Evolutionary conservation across 2,888 invertebrate genomes (phyloP), one percentile per base, ranked within the genome.

Genomic region (Heliconius ethilla): DNA sequence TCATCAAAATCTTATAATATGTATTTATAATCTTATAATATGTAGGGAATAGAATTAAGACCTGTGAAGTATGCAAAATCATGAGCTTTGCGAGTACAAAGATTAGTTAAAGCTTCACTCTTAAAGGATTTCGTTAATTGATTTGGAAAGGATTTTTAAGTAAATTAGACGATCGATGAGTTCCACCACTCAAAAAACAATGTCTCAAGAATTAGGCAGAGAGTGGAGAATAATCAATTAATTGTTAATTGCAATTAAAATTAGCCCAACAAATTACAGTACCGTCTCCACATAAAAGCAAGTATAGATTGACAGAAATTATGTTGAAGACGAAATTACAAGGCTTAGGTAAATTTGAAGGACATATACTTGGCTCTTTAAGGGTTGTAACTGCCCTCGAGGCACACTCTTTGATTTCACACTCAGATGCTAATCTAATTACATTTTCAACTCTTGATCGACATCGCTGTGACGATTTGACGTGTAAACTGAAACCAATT

Each of bases 371-470:
- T 76, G 63, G 63, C 45, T 76, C 15, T 63, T 63, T 13, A 70
- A 65, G 70, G 76, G 25, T 51, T 76, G 76, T 70, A 70, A 67
- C 66, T 63, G 59, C 72, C 72, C 72, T 72, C 72, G 59, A 72
- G 72, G 72, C 40, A 25, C 67, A 25, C 70, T 40, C 77, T 77
- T 77, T 77, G 77, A 77, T 74, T 77, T 77, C 73, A 77, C 77
- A 77, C 77, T 77, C 77, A 77, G 73, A 66, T 73, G 77, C 40
- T 77, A 67, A 66, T 73, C 72, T 77, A 74, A 77, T 77, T 77
- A 77, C 77, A 74, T 77, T 77, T 73, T 51, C 37, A 74, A 73
- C 40, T 77, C 69, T 59, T 76, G 67, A 77, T 77, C 67, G 77
- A 77, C 73, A 74, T 63, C 40, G 63, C 74, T 33, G 65, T 72